Evolutionary conservation across 2,797 vertebrate species (phyloP).

Genomic region (Peromyscus aztecus): DNA sequence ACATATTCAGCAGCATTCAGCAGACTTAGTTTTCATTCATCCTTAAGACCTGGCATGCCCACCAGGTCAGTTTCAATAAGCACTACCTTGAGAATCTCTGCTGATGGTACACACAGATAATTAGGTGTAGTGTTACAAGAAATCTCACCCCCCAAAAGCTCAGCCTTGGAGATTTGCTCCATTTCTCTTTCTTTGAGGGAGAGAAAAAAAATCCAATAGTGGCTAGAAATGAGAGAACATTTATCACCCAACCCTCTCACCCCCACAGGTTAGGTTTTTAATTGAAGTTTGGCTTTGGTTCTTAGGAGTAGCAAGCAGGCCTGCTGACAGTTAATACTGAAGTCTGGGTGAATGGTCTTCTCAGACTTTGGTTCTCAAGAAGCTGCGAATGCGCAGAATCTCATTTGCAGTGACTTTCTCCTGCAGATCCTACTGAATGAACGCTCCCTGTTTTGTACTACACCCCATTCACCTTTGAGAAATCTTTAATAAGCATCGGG

Average conservation of each 20-base stretch:
- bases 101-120: conserved; percentile 83
- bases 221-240: conserved; percentile 62
- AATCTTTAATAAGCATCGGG: not conserved
- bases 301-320: conserved; percentile 58
- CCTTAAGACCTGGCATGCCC: conserved; percentile 85
- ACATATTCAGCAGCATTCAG: conserved; percentile 88
- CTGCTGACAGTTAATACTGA: conserved; percentile 64
- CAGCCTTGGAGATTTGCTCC: conserved; percentile 82
- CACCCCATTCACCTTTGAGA: not conserved
- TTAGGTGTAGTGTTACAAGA: conserved; percentile 80
- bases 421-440: not conserved
- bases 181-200: conserved; percentile 73
- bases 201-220: conserved; percentile 64
- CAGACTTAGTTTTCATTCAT: conserved; percentile 89
- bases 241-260: conserved; percentile 68
- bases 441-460: not conserved
- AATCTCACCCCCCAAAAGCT: conserved; percentile 76
- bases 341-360: conserved; percentile 36
- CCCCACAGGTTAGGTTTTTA: conserved; percentile 51
- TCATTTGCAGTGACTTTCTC: not conserved
- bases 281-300: conserved; percentile 67
- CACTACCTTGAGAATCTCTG: conserved; percentile 85
- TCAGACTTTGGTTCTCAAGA: conserved; percentile 23
- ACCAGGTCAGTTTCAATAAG: conserved; percentile 87
- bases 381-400: conserved; percentile 49